A percentile compares a stretch with the other conserved stretches of the same genome.
Conservation (phyloP, 2,797 vertebrate genomes). For the Nyctalus aviator region DNA sequence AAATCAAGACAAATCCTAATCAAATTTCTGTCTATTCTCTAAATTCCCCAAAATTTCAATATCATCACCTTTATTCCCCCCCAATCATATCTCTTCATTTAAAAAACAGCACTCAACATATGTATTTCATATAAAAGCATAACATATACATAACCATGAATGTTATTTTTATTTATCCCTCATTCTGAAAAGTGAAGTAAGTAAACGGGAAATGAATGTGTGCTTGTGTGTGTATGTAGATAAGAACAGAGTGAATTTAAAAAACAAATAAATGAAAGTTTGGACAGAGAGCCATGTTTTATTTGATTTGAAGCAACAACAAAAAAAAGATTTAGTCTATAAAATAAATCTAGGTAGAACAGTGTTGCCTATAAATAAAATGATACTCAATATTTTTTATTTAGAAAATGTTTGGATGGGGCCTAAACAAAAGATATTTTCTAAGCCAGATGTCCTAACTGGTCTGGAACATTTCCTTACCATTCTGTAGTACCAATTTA, state of each 20-base stretch:
- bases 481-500: neutral
- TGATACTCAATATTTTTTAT: neutral
- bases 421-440: neutral
- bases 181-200: neutral
- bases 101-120: neutral
- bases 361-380: conserved; percentile 35
- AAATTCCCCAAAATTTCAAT: neutral
- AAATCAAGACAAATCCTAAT: neutral
- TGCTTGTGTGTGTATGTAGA: neutral
- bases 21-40: neutral
- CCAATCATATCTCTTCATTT: neutral
- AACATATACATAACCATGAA: neutral
- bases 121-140: neutral
- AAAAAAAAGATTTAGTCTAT: neutral
- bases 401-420: neutral
- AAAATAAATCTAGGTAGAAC: neutral
- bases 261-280: neutral
- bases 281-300: neutral
- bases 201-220: neutral
- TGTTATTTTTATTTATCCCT: neutral
- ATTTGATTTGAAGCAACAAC: neutral
- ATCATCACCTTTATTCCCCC: neutral
- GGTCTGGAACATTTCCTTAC: neutral
- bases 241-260: neutral
- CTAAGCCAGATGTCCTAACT: neutral